Evolutionary conservation across 2,888 invertebrate species (phyloP).

Genomic region (Pristionchus japonicus): DNA sequence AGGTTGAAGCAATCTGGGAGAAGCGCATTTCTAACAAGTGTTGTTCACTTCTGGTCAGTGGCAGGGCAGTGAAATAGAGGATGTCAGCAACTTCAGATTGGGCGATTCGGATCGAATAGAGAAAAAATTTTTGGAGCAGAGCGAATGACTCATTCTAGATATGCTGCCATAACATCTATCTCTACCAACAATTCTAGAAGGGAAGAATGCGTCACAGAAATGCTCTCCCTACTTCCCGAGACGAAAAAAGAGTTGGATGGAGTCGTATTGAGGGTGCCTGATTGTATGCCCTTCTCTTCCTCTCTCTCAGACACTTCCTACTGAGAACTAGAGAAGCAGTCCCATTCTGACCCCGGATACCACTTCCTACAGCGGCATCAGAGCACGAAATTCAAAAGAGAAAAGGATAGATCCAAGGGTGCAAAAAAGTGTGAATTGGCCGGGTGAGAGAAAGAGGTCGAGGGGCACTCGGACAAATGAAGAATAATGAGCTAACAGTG

Average conservation of each 20-base stretch:
- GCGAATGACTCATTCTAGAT: not conserved
- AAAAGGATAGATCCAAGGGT: not conserved
- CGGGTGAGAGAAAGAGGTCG: constrained; percentile 16
- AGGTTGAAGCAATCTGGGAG: not conserved
- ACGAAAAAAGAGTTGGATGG: not conserved
- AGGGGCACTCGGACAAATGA: constrained; percentile 34
- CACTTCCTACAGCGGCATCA: not conserved
- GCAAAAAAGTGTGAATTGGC: not conserved
- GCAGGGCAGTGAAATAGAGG: not conserved
- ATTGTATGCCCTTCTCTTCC: not conserved
- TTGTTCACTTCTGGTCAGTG: not conserved
- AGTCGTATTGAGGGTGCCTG: constrained; percentile 2
- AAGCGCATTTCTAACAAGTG: not conserved
- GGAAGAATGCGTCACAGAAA: not conserved
- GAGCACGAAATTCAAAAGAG: not conserved
- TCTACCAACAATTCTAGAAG: not conserved
- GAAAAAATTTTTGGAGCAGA: not conserved
- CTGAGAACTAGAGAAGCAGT: not conserved
- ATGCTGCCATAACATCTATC: not conserved
- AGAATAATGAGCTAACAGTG: constrained; percentile 35
- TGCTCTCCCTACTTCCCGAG: not conserved
- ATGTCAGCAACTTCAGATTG: not conserved
- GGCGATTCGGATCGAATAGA: not conserved
- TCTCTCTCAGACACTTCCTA: not conserved
- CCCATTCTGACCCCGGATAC: not conserved